Conservation (phyloP, 2,113 vertebrate species). For the Poecile atricapillus region DNA sequence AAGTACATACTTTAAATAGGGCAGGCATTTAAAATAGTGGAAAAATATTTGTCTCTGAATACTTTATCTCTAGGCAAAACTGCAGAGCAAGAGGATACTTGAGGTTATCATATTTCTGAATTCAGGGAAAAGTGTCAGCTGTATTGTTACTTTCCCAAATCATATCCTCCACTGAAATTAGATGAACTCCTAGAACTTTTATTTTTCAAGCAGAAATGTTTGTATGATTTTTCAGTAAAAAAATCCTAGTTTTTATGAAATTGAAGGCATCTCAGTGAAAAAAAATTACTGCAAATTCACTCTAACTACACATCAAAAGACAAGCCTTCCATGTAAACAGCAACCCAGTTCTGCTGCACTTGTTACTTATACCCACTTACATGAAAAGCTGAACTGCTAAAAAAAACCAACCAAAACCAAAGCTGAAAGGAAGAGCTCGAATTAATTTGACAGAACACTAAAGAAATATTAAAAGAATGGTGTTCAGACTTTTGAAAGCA, state of each 20-base stretch:
- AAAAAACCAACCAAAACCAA: not conserved
- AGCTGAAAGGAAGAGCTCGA: not conserved
- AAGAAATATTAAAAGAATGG: not conserved
- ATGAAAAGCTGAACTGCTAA: not conserved
- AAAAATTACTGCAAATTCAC: not conserved
- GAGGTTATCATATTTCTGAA: not conserved
- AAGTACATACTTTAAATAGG: not conserved
- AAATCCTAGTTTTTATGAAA: not conserved
- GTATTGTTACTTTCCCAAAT: not conserved
- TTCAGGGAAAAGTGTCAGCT: not conserved
- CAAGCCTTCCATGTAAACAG: not conserved
- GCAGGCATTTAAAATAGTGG: not conserved
- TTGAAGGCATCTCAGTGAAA: not conserved
- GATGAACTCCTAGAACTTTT: not conserved
- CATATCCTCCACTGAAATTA: not conserved
- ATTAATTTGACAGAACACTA: not conserved
- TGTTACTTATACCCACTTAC: not conserved
- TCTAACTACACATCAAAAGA: not conserved
- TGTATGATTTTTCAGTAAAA: not conserved
- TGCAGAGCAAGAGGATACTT: not conserved
- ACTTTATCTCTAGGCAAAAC: not conserved
- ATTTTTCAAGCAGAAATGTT: not conserved
- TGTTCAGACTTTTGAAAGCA: not conserved
- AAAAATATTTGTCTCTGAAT: not conserved
- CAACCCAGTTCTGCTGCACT: not conserved